These are phyloP conservation scores for Caenorhabditis macrosperma DNA, from an alignment of 2,888 invertebrate genomes.

Conservation along the genomic window DNA sequence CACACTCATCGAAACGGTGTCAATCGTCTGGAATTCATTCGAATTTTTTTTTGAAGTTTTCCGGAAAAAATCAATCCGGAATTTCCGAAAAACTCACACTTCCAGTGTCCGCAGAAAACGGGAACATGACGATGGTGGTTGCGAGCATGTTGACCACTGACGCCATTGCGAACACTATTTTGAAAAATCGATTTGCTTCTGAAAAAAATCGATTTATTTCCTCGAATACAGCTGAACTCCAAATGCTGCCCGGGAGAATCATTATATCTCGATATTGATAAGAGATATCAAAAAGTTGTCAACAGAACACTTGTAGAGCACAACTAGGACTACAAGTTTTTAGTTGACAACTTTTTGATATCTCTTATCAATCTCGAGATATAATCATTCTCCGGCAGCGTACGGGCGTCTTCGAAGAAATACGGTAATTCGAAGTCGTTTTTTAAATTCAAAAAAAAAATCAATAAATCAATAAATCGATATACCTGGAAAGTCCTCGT, in stretches of 20 bases:
- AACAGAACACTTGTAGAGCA: no score
- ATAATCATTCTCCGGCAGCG: no score
- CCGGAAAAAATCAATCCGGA: background rate
- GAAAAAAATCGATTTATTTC: slow-evolving; percentile 26
- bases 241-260: no score
- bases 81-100: slow-evolving; percentile 36
- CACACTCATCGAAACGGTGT: slow-evolving; percentile 60
- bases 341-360: background rate
- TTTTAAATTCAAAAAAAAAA: no score
- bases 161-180: slow-evolving; percentile 72
- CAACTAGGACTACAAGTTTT: no score
- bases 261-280: no score
- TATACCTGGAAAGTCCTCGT: slow-evolving; percentile 76
- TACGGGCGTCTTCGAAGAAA: no score
- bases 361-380: background rate
- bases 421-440: no score
- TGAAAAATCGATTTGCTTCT: slow-evolving; percentile 74
- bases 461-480: background rate
- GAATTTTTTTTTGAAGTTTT: background rate
- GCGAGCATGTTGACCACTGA: slow-evolving; percentile 73
- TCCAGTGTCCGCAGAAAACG: slow-evolving; percentile 37
- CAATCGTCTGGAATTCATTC: slow-evolving; percentile 58
- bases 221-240: no score
- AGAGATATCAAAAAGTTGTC: no score
- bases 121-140: slow-evolving; percentile 57